Percentiles rank a stretch among this genome's conserved stretches.
phyloP scores from a whole-genome alignment of 1,140 invertebrate genomes.

The Hesperophylax magnus region DNA sequence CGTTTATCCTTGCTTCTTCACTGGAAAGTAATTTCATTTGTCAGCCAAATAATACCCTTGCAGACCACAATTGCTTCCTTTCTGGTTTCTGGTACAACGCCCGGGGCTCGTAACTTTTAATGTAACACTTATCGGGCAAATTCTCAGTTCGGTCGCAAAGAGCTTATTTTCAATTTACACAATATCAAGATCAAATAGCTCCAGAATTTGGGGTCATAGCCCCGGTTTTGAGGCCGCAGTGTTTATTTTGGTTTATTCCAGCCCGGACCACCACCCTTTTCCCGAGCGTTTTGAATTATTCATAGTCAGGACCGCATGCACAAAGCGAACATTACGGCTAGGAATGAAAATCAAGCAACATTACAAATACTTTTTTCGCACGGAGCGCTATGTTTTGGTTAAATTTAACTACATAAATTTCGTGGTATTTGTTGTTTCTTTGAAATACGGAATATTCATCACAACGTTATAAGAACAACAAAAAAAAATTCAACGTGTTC shows the following conservation, averaged over 20 bases:
- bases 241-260: constrained; percentile 18
- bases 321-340: constrained; percentile 13
- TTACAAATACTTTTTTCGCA: too few species aligned
- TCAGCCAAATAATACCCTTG: not conserved
- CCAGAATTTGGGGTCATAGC: not conserved
- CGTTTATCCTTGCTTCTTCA: too few species aligned
- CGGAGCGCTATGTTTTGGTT: too few species aligned
- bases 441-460: too few species aligned
- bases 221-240: not conserved
- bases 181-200: constrained; percentile 26
- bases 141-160: constrained; percentile 1
- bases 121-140: constrained; percentile 13
- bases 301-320: constrained; percentile 21
- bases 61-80: not conserved
- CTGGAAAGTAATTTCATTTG: too few species aligned
- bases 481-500: too few species aligned
- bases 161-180: constrained; percentile 24
- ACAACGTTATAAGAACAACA: too few species aligned
- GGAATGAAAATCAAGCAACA: constrained; percentile 6
- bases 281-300: constrained; percentile 15
- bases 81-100: not conserved
- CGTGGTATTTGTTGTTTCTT: too few species aligned
- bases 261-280: constrained; percentile 15
- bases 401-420: too few species aligned
- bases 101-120: constrained; percentile 10